Base-by-base conservation (phyloP, 2,113 vertebrate genomes). In the Micromys minutus region DNA sequence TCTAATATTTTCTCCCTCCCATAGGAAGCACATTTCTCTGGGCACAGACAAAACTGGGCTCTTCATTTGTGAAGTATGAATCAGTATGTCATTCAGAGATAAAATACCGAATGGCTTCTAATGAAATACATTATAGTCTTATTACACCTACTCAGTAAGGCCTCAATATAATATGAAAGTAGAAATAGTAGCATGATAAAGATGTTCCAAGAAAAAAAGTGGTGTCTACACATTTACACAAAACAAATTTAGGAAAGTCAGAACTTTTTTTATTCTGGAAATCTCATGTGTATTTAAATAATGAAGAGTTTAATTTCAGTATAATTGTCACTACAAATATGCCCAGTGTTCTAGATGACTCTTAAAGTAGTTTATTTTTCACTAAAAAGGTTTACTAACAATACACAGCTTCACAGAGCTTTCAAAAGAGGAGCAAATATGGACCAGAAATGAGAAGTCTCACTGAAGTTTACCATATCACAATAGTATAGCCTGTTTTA, bases 21-120 rank as follows among this genome's bases (percentile, higher is more conserved):
- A 4, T 15, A 55, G 1, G 36, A 45, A 29, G 17, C 4, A 47
- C 31, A 57, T 77, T 79, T 19, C 9, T 79, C 5, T 89, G n/a
- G 86, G 55, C 39, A 81, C 81, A 88, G 22, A 93, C 80, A 65
- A 34, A 94, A 55, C 45, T 81, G 3, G 39, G 7, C 1, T 95
- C 7, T 22, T 52, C 39, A 19, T 67, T 3, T 79, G 4, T 94
- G 84, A 95, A 93, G 52, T 21, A 81, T 92, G 67, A 91, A 5
- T 19, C 55, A 19, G 67, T 74, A 91, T 85, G 47, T 79, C 86
- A 93, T 92, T 90, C 50, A 65, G 10, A 90, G 17, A n/a, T 36
- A 31, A 93, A 94, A 93, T 42, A 94, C 0, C 75, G 61, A 91
- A 80, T 96, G 91, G 36, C 36, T 95, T 90, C 24, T 79, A 91